Percentiles rank a stretch among this genome's conserved stretches.
Evolutionary conservation across 1,140 invertebrate genomes (phyloP).

Genomic region (Manduca sexta): DNA sequence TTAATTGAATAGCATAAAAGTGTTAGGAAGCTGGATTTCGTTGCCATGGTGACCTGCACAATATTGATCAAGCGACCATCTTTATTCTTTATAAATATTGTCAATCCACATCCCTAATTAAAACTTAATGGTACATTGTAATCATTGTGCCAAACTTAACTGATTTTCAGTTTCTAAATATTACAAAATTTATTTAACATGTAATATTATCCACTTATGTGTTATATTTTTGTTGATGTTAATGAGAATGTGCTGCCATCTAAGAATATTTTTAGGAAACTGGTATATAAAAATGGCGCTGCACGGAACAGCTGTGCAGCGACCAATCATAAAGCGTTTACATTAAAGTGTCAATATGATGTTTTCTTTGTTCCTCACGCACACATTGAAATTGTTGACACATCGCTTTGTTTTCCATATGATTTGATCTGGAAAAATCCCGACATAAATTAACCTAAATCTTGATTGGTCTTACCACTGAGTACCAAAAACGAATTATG

Average conservation of each 20-base stretch:
- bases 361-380: conserved; percentile 21
- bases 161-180: no score
- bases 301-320: conserved; percentile 65
- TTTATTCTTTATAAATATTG: background rate
- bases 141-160: background rate
- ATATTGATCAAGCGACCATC: background rate
- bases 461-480: background rate
- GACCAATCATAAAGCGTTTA: conserved; percentile 41
- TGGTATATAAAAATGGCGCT: conserved; percentile 15
- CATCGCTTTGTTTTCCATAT: conserved; percentile 59
- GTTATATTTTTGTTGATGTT: conserved; percentile 35
- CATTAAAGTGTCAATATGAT: conserved; percentile 52
- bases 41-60: background rate
- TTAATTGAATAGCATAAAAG: background rate
- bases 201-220: background rate
- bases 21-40: background rate
- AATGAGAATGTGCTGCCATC: conserved; percentile 40
- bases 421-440: conserved; percentile 34
- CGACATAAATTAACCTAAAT: background rate
- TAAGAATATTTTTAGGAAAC: conserved; percentile 22
- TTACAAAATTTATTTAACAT: background rate
- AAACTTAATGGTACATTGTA: background rate
- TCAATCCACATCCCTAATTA: no score
- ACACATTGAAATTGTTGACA: conserved; percentile 47
- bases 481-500: no score